Conservation (phyloP, 1,140 invertebrate genomes). For the Aphaenogaster ashmeadi region DNA sequence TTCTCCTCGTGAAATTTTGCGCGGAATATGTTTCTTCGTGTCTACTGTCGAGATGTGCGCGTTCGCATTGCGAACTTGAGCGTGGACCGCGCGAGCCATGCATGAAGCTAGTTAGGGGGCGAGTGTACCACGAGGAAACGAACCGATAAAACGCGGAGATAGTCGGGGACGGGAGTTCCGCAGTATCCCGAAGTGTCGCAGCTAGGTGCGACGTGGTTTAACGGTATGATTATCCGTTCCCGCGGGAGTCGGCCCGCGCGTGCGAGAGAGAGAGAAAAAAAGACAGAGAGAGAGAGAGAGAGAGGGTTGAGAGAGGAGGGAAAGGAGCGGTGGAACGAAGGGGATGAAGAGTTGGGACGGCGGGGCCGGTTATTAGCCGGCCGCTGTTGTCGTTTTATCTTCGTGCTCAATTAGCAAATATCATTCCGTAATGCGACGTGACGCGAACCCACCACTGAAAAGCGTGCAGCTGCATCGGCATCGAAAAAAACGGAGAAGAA, state of each 20-base stretch:
- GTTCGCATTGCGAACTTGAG: neutral
- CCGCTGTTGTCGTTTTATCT: constrained; percentile 84
- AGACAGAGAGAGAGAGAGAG: constrained; percentile 41
- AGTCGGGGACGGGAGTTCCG: constrained; percentile 50
- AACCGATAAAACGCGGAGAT: constrained; percentile 69
- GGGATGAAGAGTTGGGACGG: neutral
- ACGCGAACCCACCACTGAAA: constrained; percentile 78
- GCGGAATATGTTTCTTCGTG: neutral
- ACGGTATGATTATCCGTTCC: constrained; percentile 83
- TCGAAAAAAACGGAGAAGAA: constrained; percentile 63
- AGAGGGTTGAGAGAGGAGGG: neutral
- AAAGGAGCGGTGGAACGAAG: constrained; percentile 8
- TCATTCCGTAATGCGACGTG: constrained; percentile 86
- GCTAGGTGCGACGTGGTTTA: constrained; percentile 74
- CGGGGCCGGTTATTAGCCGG: constrained; percentile 84
- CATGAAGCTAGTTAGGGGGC: constrained; percentile 10
- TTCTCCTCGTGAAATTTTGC: neutral
- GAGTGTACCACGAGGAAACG: constrained; percentile 47
- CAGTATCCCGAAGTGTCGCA: constrained; percentile 65
- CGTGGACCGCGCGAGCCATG: constrained; percentile 24
- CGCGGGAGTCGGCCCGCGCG: constrained; percentile 74
- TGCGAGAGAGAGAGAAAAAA: neutral
- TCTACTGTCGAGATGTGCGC: neutral
- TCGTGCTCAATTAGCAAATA: constrained; percentile 86
- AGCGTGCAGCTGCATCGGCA: constrained; percentile 74